These are phyloP conservation scores for Semnornis frantzii DNA, from an alignment of 2,113 vertebrate species.

Conservation along the genomic window DNA sequence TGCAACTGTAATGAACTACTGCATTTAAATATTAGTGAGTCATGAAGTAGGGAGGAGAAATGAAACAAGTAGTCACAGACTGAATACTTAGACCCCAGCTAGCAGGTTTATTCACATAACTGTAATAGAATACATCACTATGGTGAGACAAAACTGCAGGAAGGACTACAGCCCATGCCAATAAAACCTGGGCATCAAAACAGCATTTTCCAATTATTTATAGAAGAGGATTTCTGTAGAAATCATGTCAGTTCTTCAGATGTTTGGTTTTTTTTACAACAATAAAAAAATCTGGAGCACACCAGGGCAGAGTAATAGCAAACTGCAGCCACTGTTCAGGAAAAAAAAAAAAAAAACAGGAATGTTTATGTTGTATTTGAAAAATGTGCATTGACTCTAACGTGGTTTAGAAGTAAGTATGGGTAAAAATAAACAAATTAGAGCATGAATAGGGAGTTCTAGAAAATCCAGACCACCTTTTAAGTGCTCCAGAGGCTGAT, in stretches of 20 bases:
- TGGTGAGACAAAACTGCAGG: not conserved
- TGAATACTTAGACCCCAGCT: not conserved
- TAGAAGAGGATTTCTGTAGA: not conserved
- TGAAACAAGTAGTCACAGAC: conserved; percentile 20
- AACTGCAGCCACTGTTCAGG: not conserved
- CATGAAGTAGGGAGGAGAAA: not conserved
- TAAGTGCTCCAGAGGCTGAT: not conserved
- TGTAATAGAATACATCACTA: not conserved
- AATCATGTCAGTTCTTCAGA: not conserved
- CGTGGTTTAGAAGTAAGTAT: not conserved
- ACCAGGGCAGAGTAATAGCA: not conserved
- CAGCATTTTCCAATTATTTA: not conserved
- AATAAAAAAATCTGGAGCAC: not conserved
- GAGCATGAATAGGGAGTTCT: not conserved
- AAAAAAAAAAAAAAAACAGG: not conserved
- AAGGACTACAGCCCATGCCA: not conserved
- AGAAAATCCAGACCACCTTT: not conserved
- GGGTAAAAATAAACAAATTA: not conserved
- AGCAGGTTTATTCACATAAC: not conserved
- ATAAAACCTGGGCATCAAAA: not conserved
- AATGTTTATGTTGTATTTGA: not conserved
- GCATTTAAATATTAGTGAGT: conserved; percentile 1
- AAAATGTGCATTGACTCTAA: not conserved
- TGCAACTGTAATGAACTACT: not conserved
- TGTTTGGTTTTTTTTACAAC: not conserved